Conservation (phyloP, 1,140 invertebrate genomes). For the Drosophila pseudoobscura region DNA sequence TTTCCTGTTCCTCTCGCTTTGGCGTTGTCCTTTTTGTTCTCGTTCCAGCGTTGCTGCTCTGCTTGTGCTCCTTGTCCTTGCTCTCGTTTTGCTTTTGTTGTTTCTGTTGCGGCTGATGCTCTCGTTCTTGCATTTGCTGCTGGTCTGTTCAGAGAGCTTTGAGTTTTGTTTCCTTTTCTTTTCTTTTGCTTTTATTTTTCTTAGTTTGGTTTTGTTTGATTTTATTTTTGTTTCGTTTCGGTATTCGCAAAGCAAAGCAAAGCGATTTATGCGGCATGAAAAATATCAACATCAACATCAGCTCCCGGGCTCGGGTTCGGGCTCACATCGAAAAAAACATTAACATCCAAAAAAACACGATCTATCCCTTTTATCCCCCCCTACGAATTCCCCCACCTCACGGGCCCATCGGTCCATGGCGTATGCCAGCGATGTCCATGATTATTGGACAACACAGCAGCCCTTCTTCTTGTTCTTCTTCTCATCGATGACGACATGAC, state of each 20-base stretch:
- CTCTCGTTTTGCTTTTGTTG: slow-evolving; percentile 21
- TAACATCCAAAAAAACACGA: slow-evolving; percentile 27
- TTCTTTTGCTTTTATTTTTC: no score
- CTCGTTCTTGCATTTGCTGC: slow-evolving; percentile 4
- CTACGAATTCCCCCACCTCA: not conserved
- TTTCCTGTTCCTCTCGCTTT: not conserved
- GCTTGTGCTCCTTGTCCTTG: not conserved
- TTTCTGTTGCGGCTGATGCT: not conserved
- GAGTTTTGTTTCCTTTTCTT: slow-evolving; percentile 11
- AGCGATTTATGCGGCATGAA: slow-evolving; percentile 60
- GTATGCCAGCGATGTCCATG: slow-evolving; percentile 2
- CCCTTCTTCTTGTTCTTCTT: slow-evolving; percentile 83
- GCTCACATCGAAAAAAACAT: slow-evolving; percentile 9
- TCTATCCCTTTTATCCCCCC: slow-evolving; percentile 1
- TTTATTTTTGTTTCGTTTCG: slow-evolving; percentile 10
- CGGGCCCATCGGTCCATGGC: not conserved
- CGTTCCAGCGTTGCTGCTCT: slow-evolving; percentile 16
- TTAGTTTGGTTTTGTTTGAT: not conserved
- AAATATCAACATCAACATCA: slow-evolving; percentile 52
- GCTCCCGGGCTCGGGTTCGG: not conserved
- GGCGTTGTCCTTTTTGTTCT: slow-evolving; percentile 17
- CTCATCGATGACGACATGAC: slow-evolving; percentile 83
- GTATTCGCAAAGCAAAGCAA: slow-evolving; percentile 42
- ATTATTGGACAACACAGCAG: slow-evolving; percentile 83
- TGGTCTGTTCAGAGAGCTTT: slow-evolving; percentile 58